phyloP scores from a whole-genome alignment of 2,888 invertebrate species.

The Trachelus stipa region DNA sequence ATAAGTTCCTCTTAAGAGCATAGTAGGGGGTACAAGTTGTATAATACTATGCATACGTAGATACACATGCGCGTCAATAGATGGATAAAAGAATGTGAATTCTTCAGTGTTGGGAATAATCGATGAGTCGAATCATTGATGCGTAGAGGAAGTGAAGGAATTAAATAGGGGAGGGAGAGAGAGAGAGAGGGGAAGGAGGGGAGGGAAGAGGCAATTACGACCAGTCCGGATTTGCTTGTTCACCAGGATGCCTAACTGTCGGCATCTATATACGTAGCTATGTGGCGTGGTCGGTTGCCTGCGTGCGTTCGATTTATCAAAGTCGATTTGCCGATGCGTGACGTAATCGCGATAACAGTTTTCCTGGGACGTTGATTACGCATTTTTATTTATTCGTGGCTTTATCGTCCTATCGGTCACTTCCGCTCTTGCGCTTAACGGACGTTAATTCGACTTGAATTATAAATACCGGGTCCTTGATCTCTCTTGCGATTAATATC shows the following conservation, averaged over 20 bases:
- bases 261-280: background rate
- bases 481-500: background rate
- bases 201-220: background rate
- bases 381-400: background rate
- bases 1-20: background rate
- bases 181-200: too few species aligned
- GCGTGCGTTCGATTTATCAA: background rate
- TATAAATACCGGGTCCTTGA: background rate
- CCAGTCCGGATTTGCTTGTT: background rate
- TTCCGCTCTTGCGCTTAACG: background rate
- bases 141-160: conserved; percentile 1
- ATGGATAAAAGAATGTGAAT: background rate
- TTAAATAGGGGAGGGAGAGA: too few species aligned
- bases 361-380: background rate
- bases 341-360: background rate
- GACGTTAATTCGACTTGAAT: background rate
- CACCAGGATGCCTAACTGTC: background rate
- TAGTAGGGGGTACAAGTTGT: background rate
- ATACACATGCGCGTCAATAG: background rate
- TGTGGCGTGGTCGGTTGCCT: background rate
- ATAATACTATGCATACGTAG: background rate
- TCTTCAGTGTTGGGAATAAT: background rate
- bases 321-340: background rate
- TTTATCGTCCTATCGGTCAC: background rate
- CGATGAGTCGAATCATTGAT: background rate